Base-by-base conservation (phyloP, 1,140 invertebrate genomes). In the Anastatus disparis region DNA sequence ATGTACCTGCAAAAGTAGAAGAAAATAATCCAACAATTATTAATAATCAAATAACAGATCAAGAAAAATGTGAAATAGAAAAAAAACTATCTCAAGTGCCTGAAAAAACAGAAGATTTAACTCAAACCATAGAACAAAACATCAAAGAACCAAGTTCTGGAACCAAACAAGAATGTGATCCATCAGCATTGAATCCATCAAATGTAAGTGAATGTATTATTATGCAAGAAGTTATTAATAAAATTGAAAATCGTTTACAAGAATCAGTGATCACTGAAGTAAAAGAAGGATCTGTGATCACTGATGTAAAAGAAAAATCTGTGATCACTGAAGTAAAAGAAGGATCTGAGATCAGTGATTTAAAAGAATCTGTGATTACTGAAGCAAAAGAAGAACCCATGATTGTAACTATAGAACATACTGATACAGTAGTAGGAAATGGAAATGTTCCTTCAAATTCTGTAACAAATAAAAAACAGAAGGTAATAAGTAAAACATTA, bases 381-480 rank as follows among this genome's bases (percentile, higher is more conserved):
- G 35, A 67, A 44, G 22, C 44, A 29, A 38, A 59, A 35, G 20
- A 50, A 35, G 27, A n/a, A 27, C 12, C 55, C 3, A 69, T 1
- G 0, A 24, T 27, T 2, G 27, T 48, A 68, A 27, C 27, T 68
- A n/a, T 40, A 26, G 50, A 27, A 20, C 38, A 52, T 40, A 1
- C 4, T 40, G 29, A 53, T 29, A 13, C 15, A 15, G 12, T 44
- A 44, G 31, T 48, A 10, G 13, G 17, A 12, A 68, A 35, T 62
- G 52, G 29, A 26, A 31, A 74, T 40, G 29, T 56, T 42, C 17
- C 38, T 35, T 22, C 48, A 24, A 20, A 55, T 29, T 10, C 38
- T 6, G 38, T 24, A 13, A 15, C 35, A 24, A 53, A 42, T 55
- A 66, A 55, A 3, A 66, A 66, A 42, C 35, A 42, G 1, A 66